A percentile compares a stretch with the other conserved stretches of the same genome.
Conservation (phyloP, 1,140 invertebrate genomes). For the Brachionus plicatilis region DNA sequence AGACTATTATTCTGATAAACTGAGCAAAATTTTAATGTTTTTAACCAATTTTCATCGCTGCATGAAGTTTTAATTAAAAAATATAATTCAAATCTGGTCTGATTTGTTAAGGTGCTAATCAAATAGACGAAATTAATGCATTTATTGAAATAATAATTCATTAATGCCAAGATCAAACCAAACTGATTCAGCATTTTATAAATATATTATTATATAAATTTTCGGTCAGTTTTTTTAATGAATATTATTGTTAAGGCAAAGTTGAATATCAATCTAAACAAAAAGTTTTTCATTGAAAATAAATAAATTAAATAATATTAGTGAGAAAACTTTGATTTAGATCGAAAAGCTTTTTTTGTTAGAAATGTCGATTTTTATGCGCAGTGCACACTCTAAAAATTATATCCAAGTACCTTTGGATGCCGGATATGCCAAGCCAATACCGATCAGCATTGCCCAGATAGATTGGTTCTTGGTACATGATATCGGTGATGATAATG, state of each 20-base stretch:
- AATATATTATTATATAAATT: not conserved
- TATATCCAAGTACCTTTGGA: not conserved
- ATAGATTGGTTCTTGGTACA: not conserved
- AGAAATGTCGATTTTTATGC: not conserved
- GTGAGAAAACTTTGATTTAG: conserved; percentile 13
- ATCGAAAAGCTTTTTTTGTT: not conserved
- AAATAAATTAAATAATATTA: not conserved
- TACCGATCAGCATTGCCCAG: not conserved
- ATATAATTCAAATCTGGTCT: not conserved
- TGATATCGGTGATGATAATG: not conserved
- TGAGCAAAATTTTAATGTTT: not conserved
- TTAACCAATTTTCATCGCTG: not conserved
- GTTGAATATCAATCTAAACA: not conserved
- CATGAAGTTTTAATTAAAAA: conserved; percentile 19
- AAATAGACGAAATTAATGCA: not conserved
- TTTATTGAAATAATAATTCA: not conserved
- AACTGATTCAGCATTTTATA: not conserved
- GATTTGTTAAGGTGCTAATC: not conserved
- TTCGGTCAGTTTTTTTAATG: not conserved
- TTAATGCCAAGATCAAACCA: not conserved
- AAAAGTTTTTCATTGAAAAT: not conserved
- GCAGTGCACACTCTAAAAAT: not conserved
- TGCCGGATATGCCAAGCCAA: not conserved
- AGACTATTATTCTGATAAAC: not conserved
- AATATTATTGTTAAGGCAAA: not conserved